Evolutionary conservation across 2,113 vertebrate species (phyloP), one percentile per base, ranked within the genome.

Genomic region (Apeltes quadracus): DNA sequence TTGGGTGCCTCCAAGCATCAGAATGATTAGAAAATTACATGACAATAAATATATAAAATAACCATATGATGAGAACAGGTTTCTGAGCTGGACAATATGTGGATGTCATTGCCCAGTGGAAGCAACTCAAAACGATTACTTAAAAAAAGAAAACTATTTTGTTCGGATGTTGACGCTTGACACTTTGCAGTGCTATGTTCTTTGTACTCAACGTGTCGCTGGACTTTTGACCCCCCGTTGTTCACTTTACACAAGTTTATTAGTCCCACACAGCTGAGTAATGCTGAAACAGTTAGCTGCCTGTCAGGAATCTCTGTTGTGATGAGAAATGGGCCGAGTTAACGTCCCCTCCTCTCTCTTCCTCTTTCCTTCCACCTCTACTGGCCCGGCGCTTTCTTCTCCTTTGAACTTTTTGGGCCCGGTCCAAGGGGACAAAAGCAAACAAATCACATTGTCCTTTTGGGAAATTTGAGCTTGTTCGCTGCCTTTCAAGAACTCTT

Each of bases 371-470:
- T 29, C 62, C 36, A 15, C 22, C 43, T 61, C 71, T 82, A 51
- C 73, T 18, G 69, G 44, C 53, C 68, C 58, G 74, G 48, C 36
- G 61, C 66, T 72, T 59, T 73, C 68, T 59, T 82, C 63, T 83
- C 82, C 67, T 94, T 93, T 92, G 88, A 93, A 92, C 85, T 83
- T 77, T 53, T 90, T 87, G 78, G 84, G 74, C 59, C 63, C 69
- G 90, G 88, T 90, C 90, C 82, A 72, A 91, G 79, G 69, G 87
- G 91, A 93, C 90, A 93, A 92, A 92, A 94, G 90, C 88, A 92
- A 91, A 94, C 91, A 91, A 93, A 91, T 90, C 80, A 71, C 87
- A 94, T 93, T 92, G 92, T 93, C 83, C 90, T 88, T 72, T 78
- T 36, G 85, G 90, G 90, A 16, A 91, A 91, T 92, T 90, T 88